Evolutionary conservation across 2,113 vertebrate species (phyloP).

Genomic region (Athene noctua): DNA sequence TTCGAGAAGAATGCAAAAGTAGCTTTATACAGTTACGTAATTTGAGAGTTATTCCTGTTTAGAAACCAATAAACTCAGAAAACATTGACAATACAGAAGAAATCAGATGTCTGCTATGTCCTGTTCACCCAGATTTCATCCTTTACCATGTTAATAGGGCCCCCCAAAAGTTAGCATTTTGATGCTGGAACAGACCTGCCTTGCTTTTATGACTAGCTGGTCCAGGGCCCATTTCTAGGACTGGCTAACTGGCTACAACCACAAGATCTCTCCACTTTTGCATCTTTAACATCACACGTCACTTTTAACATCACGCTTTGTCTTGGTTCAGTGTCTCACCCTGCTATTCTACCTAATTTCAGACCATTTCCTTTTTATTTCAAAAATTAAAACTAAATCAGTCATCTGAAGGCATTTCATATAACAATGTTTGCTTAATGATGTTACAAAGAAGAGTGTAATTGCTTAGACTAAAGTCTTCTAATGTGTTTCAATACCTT

Average conservation of each 20-base stretch:
- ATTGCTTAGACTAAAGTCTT: not conserved
- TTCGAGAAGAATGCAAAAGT: not conserved
- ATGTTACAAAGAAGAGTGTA: not conserved
- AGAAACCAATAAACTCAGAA: not conserved
- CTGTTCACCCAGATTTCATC: not conserved
- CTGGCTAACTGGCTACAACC: not conserved
- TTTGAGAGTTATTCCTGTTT: not conserved
- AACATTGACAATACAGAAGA: not conserved
- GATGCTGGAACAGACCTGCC: not conserved
- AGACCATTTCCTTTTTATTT: not conserved
- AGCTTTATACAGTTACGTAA: not conserved
- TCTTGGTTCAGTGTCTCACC: not conserved
- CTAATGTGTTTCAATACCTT: not conserved
- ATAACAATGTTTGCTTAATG: not conserved
- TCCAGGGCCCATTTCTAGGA: not conserved
- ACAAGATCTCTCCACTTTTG: not conserved
- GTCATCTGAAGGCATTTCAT: not conserved
- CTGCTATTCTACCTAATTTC: not conserved
- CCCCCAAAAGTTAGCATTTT: not conserved
- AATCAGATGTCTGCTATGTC: not conserved
- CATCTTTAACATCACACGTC: not conserved
- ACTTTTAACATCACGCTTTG: not conserved
- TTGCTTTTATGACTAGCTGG: not conserved
- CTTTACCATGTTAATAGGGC: not conserved
- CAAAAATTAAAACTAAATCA: not conserved